phyloP scores from a whole-genome alignment of 1,140 invertebrate species.

The Hormaphis cornu region DNA sequence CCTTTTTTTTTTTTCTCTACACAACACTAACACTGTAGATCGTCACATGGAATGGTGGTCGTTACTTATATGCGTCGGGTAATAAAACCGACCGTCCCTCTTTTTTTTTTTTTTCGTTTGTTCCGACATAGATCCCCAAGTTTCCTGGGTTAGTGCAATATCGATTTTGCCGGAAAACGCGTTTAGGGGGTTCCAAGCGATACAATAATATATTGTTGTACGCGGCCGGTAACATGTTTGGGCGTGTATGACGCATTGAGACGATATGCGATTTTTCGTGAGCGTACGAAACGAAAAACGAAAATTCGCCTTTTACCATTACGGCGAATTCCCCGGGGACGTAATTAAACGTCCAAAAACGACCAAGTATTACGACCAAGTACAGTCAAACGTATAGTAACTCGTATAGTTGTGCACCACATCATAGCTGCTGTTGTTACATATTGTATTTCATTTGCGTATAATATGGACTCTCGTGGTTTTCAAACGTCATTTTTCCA shows the following conservation, averaged over 20 bases:
- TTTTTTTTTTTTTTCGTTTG: neutral
- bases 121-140: slow-evolving; percentile 19
- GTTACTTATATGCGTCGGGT: slow-evolving; percentile 12
- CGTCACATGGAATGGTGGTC: neutral
- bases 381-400: too few species aligned
- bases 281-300: too few species aligned
- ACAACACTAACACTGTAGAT: neutral
- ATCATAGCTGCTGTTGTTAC: too few species aligned
- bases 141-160: slow-evolving; percentile 13
- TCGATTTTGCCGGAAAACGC: slow-evolving; percentile 16
- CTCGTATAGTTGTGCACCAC: too few species aligned
- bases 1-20: neutral
- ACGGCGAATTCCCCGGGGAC: too few species aligned
- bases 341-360: too few species aligned
- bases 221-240: neutral
- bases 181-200: slow-evolving; percentile 5
- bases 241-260: neutral
- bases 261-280: too few species aligned
- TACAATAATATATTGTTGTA: neutral
- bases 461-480: too few species aligned
- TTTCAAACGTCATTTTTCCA: too few species aligned
- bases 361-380: too few species aligned
- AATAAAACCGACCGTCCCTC: slow-evolving; percentile 18
- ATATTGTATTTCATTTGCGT: too few species aligned
- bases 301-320: too few species aligned